phyloP scores from a whole-genome alignment of 2,797 vertebrate genomes.

The Gymnodraco acuticeps region DNA sequence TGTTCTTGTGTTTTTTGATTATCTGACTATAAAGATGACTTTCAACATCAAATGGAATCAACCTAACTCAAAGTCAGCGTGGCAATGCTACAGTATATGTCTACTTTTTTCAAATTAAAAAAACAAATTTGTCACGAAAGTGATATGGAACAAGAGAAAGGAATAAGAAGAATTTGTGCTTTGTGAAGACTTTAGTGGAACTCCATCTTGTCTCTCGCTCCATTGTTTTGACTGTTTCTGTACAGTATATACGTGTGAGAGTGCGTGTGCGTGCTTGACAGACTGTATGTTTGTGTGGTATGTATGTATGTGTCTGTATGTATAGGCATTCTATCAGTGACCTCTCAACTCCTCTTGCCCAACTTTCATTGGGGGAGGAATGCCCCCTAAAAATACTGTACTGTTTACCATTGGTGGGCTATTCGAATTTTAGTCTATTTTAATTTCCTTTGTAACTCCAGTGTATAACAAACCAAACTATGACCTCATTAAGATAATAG shows the following conservation, averaged over 20 bases:
- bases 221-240: constrained; percentile 96
- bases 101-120: constrained; percentile 83
- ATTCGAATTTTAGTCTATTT: constrained; percentile 92
- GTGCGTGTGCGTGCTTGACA: constrained; percentile 82
- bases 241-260: constrained; percentile 91
- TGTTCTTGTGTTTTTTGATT: constrained; percentile 92
- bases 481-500: constrained; percentile 99
- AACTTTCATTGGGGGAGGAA: constrained; percentile 93
- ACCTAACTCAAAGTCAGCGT: constrained; percentile 85
- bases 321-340: constrained; percentile 99
- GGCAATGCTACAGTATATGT: constrained; percentile 90
- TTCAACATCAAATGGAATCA: constrained; percentile 80
- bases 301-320: constrained; percentile 98
- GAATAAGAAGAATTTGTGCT: constrained; percentile 83
- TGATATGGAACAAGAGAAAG: constrained; percentile 80
- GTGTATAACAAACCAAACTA: constrained; percentile 99
- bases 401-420: constrained; percentile 98
- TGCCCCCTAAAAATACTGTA: constrained; percentile 89
- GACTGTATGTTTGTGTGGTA: constrained; percentile 91
- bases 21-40: constrained; percentile 89
- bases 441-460: constrained; percentile 97
- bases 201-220: constrained; percentile 94
- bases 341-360: constrained; percentile 87
- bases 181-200: constrained; percentile 88
- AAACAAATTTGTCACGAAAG: constrained; percentile 79